Evolutionary conservation across 2,888 invertebrate genomes (phyloP).

Genomic region (Saturnia japonica): DNA sequence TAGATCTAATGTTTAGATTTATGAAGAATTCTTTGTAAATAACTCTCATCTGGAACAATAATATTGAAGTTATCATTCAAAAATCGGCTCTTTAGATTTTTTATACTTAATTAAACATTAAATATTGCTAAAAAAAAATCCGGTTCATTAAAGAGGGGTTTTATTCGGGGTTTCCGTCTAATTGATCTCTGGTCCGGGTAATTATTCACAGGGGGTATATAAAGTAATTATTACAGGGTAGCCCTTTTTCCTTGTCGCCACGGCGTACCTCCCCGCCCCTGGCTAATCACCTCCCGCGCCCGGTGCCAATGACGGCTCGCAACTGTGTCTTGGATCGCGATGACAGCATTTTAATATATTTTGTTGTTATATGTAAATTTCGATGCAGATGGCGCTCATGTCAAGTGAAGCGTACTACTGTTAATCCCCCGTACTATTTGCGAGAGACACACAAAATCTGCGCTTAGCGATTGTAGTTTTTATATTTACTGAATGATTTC

Average conservation of each 20-base stretch:
- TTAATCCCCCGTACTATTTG: constrained; percentile 24
- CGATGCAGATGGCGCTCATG: constrained; percentile 56
- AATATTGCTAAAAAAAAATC: constrained; percentile 58
- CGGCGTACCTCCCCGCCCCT: constrained; percentile 42
- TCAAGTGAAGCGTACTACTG: constrained; percentile 36
- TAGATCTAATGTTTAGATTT: neutral
- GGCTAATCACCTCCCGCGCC: constrained; percentile 73
- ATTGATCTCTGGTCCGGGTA: constrained; percentile 76
- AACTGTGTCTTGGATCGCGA: constrained; percentile 72
- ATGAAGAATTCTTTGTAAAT: neutral
- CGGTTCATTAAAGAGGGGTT: constrained; percentile 68
- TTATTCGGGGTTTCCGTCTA: constrained; percentile 72
- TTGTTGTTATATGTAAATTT: constrained; percentile 76
- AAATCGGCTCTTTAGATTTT: neutral
- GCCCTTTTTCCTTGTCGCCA: constrained; percentile 79
- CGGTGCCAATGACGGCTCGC: constrained; percentile 76
- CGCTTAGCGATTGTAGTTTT: neutral
- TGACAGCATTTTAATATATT: constrained; percentile 81
- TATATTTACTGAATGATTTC: neutral
- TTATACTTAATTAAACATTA: constrained; percentile 25
- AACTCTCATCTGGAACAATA: neutral
- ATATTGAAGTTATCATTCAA: neutral
- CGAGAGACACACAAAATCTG: neutral
- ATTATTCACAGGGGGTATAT: constrained; percentile 80
- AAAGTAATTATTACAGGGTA: constrained; percentile 79